These are phyloP conservation scores for Corbicula japonica DNA, from an alignment of 2,888 invertebrate species.

Conservation along the genomic window DNA sequence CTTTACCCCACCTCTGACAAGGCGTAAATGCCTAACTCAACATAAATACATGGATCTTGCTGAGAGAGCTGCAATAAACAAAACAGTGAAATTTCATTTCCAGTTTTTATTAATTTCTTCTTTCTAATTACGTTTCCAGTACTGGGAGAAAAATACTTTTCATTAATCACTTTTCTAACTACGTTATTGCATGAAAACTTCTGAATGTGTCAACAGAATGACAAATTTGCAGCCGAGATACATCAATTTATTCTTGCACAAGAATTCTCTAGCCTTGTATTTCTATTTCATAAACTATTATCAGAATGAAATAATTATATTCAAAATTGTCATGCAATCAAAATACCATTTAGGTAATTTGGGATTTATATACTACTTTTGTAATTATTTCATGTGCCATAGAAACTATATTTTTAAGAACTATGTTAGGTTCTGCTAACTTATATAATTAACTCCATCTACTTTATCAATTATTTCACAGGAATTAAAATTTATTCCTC, in stretches of 20 bases:
- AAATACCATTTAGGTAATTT: no score
- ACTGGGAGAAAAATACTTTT: not conserved
- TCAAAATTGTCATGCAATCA: no score
- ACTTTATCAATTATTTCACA: no score
- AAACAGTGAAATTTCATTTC: constrained; percentile 25
- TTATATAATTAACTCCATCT: no score
- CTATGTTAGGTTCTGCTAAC: no score
- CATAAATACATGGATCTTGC: constrained; percentile 28
- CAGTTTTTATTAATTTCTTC: not conserved
- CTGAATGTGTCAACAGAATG: not conserved
- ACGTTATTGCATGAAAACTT: not conserved
- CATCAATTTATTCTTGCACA: not conserved
- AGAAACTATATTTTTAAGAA: no score
- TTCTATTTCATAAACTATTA: no score
- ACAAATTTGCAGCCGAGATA: not conserved
- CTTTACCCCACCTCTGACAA: constrained; percentile 16
- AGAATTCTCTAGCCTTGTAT: constrained; percentile 3
- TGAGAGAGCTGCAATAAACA: constrained; percentile 40
- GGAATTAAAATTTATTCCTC: no score
- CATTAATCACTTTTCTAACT: not conserved
- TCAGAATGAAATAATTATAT: no score
- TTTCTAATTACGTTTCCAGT: not conserved
- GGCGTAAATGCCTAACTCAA: constrained; percentile 27
- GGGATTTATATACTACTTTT: no score
- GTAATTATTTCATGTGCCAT: no score